Evolutionary conservation across 2,797 vertebrate species (phyloP).

Genomic region (Urocyon cinereoargenteus): DNA sequence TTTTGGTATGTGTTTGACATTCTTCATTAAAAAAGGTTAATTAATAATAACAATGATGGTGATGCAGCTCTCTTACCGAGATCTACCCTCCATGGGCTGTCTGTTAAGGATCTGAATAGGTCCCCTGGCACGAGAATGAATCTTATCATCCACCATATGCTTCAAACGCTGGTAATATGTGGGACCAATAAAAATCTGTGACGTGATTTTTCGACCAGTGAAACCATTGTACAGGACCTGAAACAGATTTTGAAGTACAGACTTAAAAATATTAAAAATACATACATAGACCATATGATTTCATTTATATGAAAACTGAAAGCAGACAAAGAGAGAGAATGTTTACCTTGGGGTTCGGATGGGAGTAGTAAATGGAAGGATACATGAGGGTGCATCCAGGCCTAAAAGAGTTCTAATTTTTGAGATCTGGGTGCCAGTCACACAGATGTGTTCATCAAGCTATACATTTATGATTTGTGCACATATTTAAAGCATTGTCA

Average conservation of each 20-base stretch:
- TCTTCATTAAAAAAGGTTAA: background rate
- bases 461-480: background rate
- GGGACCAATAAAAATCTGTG: constrained; percentile 98
- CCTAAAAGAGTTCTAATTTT: background rate
- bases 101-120: constrained; percentile 99
- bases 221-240: constrained; percentile 99
- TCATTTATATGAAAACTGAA: constrained; percentile 12
- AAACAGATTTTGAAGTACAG: constrained; percentile 59
- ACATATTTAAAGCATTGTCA: background rate
- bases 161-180: constrained; percentile 99
- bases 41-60: background rate
- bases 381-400: background rate
- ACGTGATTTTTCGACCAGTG: constrained; percentile 98
- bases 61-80: constrained; percentile 91
- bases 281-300: background rate
- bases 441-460: background rate
- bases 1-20: background rate
- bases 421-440: background rate
- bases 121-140: constrained; percentile 97
- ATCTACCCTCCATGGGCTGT: constrained; percentile 99
- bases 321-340: background rate
- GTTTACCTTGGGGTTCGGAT: background rate
- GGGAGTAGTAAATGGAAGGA: background rate
- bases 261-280: background rate
- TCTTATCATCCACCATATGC: constrained; percentile 99